Percentiles rank a stretch among this genome's conserved stretches.
These are phyloP conservation scores for Magallana angulata DNA, from an alignment of 1,140 invertebrate species.

Conservation along the genomic window DNA sequence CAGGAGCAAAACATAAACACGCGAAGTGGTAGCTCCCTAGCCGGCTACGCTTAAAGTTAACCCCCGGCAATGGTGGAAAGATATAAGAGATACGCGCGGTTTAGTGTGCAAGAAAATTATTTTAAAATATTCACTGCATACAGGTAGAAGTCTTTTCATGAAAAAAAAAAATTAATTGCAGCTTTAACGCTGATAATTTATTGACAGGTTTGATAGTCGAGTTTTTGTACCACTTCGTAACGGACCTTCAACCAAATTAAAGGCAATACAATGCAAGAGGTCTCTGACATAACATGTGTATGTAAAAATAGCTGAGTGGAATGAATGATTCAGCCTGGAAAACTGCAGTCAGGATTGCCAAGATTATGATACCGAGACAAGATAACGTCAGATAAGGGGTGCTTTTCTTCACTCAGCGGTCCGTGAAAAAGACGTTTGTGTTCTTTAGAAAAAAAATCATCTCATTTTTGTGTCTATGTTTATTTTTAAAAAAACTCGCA, in stretches of 20 bases:
- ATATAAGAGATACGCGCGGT: not conserved
- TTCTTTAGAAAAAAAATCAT: no score
- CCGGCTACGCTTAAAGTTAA: not conserved
- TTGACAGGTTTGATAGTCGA: not conserved
- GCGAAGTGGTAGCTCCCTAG: conserved; percentile 4
- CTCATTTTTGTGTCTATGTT: no score
- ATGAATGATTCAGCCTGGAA: not conserved
- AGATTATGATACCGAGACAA: conserved; percentile 11
- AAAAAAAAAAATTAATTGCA: not conserved
- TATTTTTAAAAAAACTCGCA: no score
- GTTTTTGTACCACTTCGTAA: not conserved
- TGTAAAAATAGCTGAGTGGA: not conserved
- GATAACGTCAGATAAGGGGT: not conserved
- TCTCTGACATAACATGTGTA: not conserved
- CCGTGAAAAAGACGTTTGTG: no score
- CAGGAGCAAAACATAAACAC: conserved; percentile 15
- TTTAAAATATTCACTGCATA: conserved; percentile 5
- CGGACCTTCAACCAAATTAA: not conserved
- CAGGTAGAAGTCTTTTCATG: not conserved
- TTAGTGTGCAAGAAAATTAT: not conserved
- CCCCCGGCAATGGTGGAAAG: not conserved
- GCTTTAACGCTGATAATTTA: not conserved
- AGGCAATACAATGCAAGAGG: no score
- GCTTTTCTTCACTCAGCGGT: no score
- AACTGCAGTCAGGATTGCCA: conserved; percentile 1